Evolutionary conservation across 2,888 invertebrate species (phyloP), one percentile per base, ranked within the genome.

Genomic region (Troides helena): DNA sequence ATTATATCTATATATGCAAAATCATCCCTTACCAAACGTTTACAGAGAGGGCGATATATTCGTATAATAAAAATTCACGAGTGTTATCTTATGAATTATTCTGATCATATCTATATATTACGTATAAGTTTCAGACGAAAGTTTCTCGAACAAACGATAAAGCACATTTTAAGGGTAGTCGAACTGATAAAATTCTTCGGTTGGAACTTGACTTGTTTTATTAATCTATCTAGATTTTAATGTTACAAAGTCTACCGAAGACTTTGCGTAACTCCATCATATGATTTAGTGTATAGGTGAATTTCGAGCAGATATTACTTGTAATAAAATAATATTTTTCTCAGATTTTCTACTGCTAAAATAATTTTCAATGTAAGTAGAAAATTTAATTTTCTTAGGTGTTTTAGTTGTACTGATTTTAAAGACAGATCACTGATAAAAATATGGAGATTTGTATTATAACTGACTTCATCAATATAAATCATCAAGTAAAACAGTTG

Each of bases 91-190:
- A 14, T 70, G 68, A 71, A 69, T 72, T 69, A 69, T 71, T 73
- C 71, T 69, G 68, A 68, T 67, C 21, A 64, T 46, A 43, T 60
- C 10, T 68, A 56, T 61, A 65, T 65, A 68, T 68, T 62, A 61
- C 25, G 65, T 46, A 65, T 57, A n/a, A 65, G 70, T 69, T 71
- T 64, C 70, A 65, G 70, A 67, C 71, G 72, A 61, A 61, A 61
- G 61, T 43, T 43, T 61, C 3, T 39, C 18, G 3, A 50, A 50
- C 50, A 50, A 43, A 61, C 43, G 43, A 61, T 61, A 43, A 21
- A 61, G 14, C 43, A 60, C 43, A 60, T 30, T 60, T 17, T 18
- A 18, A 18, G 43, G 43, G 25, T 63, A 46, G 17, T 25, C 46
- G 50, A 23, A 43, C 61, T 17, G n/a, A 12, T 21, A 30, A 60